Conservation (phyloP, 35 echinoderm and acorn worm genomes). For the Apostichopus californicus region DNA sequence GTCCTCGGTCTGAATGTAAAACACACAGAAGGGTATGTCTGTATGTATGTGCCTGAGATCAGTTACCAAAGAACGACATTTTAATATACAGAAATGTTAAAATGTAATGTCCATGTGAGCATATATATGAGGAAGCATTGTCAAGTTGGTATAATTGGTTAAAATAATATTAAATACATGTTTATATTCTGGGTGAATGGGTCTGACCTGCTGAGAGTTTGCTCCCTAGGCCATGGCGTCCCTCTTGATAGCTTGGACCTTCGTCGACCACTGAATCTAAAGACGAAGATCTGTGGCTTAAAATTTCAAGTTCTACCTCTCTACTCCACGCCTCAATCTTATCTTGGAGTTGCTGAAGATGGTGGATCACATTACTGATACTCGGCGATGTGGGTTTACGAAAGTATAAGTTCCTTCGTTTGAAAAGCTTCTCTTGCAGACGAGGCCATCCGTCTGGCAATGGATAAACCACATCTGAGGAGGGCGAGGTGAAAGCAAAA, state of each 20-base stretch:
- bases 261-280: background rate
- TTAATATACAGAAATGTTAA: no score
- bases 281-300: constrained; percentile 64
- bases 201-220: constrained; percentile 25
- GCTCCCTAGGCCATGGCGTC: constrained; percentile 25
- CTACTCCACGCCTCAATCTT: constrained; percentile 93
- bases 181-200: no score
- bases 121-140: no score
- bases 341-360: constrained; percentile 90
- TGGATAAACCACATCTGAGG: constrained; percentile 71
- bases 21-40: no score
- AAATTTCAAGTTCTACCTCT: constrained; percentile 93
- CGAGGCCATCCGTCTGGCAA: constrained; percentile 93
- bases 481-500: background rate
- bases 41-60: no score
- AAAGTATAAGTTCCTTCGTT: constrained; percentile 80
- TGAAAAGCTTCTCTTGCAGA: constrained; percentile 91
- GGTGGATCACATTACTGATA: constrained; percentile 76
- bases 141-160: no score
- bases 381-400: constrained; percentile 80
- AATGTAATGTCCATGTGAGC: no score
- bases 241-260: constrained; percentile 29
- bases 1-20: no score
- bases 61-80: no score
- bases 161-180: no score